Conservation (phyloP, 2,113 vertebrate genomes). For the Ceyx cyanopectus region DNA sequence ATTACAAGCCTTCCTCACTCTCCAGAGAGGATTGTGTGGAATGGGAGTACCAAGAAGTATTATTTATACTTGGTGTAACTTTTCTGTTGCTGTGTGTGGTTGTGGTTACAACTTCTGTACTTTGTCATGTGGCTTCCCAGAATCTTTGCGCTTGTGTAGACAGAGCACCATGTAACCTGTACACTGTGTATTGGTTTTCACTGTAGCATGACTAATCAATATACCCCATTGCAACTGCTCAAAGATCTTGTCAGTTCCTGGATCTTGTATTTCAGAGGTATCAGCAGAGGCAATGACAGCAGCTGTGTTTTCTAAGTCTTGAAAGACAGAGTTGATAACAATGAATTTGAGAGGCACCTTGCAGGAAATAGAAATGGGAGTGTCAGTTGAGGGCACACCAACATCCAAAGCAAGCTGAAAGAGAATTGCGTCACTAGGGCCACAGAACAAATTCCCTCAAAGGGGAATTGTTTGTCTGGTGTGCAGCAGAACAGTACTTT, state of each 20-base stretch:
- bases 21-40: background rate
- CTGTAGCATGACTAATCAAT: background rate
- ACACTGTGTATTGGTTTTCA: background rate
- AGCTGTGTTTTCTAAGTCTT: background rate
- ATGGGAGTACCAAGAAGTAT: background rate
- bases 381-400: background rate
- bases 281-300: background rate
- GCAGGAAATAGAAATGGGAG: background rate
- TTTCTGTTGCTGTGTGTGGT: background rate
- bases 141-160: background rate
- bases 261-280: background rate
- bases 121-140: background rate
- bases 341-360: background rate
- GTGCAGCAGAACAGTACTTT: background rate
- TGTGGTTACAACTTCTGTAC: background rate
- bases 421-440: background rate
- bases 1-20: background rate
- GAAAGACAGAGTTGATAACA: background rate
- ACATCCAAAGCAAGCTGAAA: background rate
- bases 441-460: background rate
- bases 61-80: background rate
- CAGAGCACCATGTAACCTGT: background rate
- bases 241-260: background rate
- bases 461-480: background rate
- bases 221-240: background rate